These are phyloP conservation scores for Marcusenius ussheri DNA, from an alignment of 2,113 vertebrate species.

Conservation along the genomic window DNA sequence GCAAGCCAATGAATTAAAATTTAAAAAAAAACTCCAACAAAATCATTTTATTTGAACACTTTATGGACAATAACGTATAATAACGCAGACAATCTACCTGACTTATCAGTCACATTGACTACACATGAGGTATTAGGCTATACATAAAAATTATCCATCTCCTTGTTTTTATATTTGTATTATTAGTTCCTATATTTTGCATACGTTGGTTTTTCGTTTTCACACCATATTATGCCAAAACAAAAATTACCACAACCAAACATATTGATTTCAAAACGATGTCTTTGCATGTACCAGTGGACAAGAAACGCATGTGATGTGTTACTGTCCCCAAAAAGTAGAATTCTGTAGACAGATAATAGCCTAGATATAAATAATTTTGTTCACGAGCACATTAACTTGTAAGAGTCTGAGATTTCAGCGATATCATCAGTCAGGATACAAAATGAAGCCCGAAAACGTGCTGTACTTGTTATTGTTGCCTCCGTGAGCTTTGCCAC, in stretches of 20 bases:
- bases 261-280: constrained; percentile 14
- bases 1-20: background rate
- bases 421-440: constrained; percentile 69
- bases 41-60: constrained; percentile 24
- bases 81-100: background rate
- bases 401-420: background rate
- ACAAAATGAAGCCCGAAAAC: constrained; percentile 91
- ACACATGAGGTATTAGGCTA: background rate
- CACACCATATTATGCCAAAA: constrained; percentile 22
- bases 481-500: constrained; percentile 86
- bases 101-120: constrained; percentile 11
- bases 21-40: background rate
- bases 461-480: constrained; percentile 98
- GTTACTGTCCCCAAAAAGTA: background rate
- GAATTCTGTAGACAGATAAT: background rate
- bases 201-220: constrained; percentile 15
- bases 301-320: background rate
- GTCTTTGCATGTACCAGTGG: constrained; percentile 5
- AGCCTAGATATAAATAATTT: background rate
- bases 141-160: constrained; percentile 14
- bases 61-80: background rate
- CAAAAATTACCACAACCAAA: constrained; percentile 24
- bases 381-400: constrained; percentile 1
- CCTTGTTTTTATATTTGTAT: background rate
- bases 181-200: constrained; percentile 7